Evolutionary conservation across 2,797 vertebrate species (phyloP).

Genomic region (Ara ararauna): DNA sequence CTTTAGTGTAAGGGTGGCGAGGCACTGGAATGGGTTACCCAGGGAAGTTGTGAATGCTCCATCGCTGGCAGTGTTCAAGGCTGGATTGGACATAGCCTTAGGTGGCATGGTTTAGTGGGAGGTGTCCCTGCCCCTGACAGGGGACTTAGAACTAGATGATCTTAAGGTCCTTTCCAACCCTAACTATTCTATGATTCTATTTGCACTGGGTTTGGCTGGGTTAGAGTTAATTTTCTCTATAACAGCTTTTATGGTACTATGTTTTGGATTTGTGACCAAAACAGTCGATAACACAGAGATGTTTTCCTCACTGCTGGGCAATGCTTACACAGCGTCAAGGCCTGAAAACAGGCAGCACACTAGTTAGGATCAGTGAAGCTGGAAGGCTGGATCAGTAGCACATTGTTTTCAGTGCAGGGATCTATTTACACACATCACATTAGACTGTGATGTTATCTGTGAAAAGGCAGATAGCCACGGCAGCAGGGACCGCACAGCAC

Average conservation of each 20-base stretch:
- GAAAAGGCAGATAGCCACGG: background rate
- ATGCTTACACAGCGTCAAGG: background rate
- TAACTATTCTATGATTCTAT: background rate
- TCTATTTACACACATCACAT: background rate
- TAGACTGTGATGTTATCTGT: background rate
- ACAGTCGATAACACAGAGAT: background rate
- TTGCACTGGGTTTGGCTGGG: background rate
- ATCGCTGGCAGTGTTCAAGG: too few relatives aligned
- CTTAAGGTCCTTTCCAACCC: too few relatives aligned
- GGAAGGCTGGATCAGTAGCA: background rate
- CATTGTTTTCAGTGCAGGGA: background rate
- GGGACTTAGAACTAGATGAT: too few relatives aligned
- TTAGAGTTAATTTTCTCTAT: background rate
- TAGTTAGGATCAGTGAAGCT: background rate
- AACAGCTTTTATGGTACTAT: background rate
- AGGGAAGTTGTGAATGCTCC: too few relatives aligned
- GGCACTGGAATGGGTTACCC: too few relatives aligned
- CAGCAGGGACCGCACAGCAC: background rate
- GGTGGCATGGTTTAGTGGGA: too few relatives aligned
- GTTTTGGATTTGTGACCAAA: background rate
- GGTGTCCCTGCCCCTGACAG: too few relatives aligned
- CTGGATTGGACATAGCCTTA: too few relatives aligned
- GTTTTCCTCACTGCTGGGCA: background rate
- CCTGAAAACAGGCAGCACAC: background rate
- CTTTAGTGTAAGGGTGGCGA: too few relatives aligned